These are phyloP conservation scores for Melikaiella ostensackeni DNA, from an alignment of 2,888 invertebrate genomes.

Conservation along the genomic window DNA sequence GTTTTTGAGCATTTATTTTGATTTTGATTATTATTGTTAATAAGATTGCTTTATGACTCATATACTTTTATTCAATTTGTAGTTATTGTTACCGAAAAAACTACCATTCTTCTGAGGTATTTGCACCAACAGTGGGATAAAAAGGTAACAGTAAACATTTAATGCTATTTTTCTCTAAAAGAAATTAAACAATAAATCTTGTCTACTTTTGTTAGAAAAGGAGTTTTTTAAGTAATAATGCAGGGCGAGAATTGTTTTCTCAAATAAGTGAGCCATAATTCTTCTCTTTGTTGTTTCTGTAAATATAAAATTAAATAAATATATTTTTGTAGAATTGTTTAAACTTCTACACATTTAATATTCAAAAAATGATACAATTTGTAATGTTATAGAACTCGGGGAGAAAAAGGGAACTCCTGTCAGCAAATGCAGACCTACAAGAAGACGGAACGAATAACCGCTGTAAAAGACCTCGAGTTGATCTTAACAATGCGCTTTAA, in stretches of 20 bases:
- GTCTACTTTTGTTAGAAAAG: constrained; percentile 30
- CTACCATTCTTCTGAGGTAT: constrained; percentile 94
- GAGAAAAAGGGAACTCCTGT: constrained; percentile 80
- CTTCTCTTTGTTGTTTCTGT: constrained; percentile 42
- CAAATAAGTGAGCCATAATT: constrained; percentile 14
- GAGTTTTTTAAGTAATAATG: constrained; percentile 25
- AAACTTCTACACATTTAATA: background rate
- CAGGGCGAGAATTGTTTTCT: constrained; percentile 19
- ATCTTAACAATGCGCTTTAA: constrained; percentile 71
- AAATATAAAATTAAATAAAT: constrained; percentile 27
- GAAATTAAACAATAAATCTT: constrained; percentile 32
- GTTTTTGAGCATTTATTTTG: no score
- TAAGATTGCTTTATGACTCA: constrained; percentile 20
- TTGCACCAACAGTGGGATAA: constrained; percentile 98
- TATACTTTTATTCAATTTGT: constrained; percentile 74
- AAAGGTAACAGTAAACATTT: constrained; percentile 80
- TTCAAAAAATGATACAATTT: constrained; percentile 21
- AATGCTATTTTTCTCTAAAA: constrained; percentile 33
- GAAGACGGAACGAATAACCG: constrained; percentile 81
- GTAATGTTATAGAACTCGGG: constrained; percentile 79
- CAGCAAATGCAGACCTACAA: constrained; percentile 78
- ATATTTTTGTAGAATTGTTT: constrained; percentile 56
- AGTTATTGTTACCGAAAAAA: constrained; percentile 97
- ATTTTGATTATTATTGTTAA: background rate
- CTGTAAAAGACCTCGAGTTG: constrained; percentile 82